Conservation (phyloP, 2,797 vertebrate species). For the Hephaestus fuliginosus region DNA sequence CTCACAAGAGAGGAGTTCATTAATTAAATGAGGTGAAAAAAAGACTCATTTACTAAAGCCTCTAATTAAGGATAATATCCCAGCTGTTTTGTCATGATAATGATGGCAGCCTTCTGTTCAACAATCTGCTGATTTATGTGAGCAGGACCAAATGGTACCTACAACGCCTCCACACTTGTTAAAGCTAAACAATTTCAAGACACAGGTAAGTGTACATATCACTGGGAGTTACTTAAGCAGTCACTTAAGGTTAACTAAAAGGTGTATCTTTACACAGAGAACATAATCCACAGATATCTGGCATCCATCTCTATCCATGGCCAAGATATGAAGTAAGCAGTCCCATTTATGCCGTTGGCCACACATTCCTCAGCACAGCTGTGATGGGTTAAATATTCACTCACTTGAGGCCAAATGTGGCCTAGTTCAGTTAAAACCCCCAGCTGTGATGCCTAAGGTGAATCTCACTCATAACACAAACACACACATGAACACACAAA, state of each 20-base stretch:
- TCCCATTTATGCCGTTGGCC: conserved; percentile 22
- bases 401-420: conserved; percentile 49
- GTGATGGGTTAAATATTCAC: conserved; percentile 53
- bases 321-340: conserved; percentile 23
- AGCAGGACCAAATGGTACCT: conserved; percentile 24
- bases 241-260: neutral
- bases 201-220: neutral
- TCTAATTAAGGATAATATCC: conserved; percentile 57
- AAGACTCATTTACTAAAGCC: conserved; percentile 44
- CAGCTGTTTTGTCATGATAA: conserved; percentile 56
- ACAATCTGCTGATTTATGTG: conserved; percentile 34
- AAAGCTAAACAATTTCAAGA: neutral
- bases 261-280: neutral
- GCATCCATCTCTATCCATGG: neutral
- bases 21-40: conserved; percentile 58
- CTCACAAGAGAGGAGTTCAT: conserved; percentile 54
- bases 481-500: conserved; percentile 26
- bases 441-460: conserved; percentile 46
- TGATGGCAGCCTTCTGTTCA: conserved; percentile 30
- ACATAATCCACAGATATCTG: conserved; percentile 3
- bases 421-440: conserved; percentile 49
- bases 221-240: neutral
- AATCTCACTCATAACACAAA: conserved; percentile 9
- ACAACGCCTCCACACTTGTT: neutral
- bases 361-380: conserved; percentile 35